Conservation (phyloP, 1,140 invertebrate species). For the Aleiodes sp. region DNA sequence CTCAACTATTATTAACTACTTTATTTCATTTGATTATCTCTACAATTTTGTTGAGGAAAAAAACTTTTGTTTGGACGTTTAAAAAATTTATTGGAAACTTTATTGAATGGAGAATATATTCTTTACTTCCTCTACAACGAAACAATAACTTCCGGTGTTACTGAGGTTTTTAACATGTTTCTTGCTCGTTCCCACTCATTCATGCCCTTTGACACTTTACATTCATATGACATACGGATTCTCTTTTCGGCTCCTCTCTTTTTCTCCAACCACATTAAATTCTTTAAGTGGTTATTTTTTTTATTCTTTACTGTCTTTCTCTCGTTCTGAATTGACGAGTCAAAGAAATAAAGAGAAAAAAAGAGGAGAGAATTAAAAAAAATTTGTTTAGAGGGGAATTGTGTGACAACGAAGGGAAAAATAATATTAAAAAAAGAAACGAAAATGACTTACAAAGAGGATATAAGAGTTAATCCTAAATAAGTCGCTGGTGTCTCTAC, state of each 20-base stretch:
- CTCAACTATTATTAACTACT: constrained; percentile 18
- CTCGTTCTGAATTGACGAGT: constrained; percentile 6
- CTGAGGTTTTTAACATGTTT: not conserved
- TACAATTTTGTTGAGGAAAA: not conserved
- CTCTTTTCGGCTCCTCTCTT: not conserved
- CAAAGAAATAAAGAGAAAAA: not conserved
- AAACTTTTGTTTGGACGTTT: not conserved
- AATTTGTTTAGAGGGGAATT: constrained; percentile 16
- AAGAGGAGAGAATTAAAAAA: not conserved
- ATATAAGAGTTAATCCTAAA: constrained; percentile 29
- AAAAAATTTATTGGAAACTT: too few relatives aligned
- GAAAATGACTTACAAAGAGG: constrained; percentile 29
- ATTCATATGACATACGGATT: not conserved
- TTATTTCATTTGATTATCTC: constrained; percentile 18
- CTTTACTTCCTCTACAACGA: not conserved
- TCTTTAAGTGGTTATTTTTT: not conserved
- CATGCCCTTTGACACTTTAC: not conserved
- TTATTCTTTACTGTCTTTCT: not conserved
- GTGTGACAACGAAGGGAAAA: not conserved
- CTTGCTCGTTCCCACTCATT: not conserved
- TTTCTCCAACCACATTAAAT: constrained; percentile 1
- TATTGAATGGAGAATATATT: not conserved
- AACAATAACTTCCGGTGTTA: not conserved
- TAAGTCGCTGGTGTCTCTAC: constrained; percentile 21
- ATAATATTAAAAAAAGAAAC: constrained; percentile 18